Evolutionary conservation across 2,888 invertebrate species (phyloP), one percentile per base, ranked within the genome.

Genomic region (Arctia plantaginis): DNA sequence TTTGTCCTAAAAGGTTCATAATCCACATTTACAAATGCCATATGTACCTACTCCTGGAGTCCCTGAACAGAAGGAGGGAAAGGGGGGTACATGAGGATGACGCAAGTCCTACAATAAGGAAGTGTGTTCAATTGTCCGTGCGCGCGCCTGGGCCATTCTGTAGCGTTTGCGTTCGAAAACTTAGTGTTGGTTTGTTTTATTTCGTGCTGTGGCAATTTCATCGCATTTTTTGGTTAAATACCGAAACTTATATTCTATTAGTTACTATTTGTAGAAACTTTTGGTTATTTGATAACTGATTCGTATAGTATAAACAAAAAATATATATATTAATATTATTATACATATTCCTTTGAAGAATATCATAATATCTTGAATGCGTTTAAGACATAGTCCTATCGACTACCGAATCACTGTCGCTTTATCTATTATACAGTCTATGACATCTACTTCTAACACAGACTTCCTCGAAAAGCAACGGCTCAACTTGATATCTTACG

Each of bases 81-180:
- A 66, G 67, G 47, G 71, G 74, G 44, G 20, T 65, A 70, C 72
- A 69, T 74, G 75, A 79, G 83, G 84, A 84, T 93, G 93, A 93
- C 93, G 93, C 89, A 90, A 92, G 83, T 87, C 85, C 84, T 85
- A 82, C 91, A 93, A 93, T 93, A 90, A 93, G 93, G 93, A 93
- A 93, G 87, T 90, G 88, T 84, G 86, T 90, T 89, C 93, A 93
- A 93, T 93, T 93, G 93, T 89, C 86, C 86, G 81, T 88, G 84
- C 85, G 84, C 80, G 80, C 64, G 79, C 79, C 39, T 72, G 89
- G 87, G 85, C 73, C 64, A 91, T 89, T 91, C 91, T 88, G 73
- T 41, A 73, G 15, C 33, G 15, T 18, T 70, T 59, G 39, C 39
- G 39, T 55, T 74, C 18, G n/a, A 30, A 51, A 73, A 69, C 47